phyloP scores from a whole-genome alignment of 2,113 vertebrate species.

The Acrocephalus kingi region DNA sequence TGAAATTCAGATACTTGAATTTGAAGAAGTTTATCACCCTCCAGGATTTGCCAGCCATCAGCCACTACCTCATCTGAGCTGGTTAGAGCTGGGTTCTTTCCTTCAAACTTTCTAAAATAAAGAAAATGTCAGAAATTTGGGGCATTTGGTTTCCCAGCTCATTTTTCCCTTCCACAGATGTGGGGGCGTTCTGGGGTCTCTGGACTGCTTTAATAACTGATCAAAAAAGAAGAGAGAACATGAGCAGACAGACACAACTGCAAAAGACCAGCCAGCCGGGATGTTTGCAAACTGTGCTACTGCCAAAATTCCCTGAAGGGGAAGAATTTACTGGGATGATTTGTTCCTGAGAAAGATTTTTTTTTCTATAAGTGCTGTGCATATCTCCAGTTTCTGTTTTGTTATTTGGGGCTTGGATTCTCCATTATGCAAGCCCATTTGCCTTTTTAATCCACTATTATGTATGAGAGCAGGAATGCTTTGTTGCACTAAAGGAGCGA shows the following conservation, averaged over 20 bases:
- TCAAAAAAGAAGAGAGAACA: not conserved
- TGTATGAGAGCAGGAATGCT: not conserved
- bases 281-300: not conserved
- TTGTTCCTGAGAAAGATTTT: not conserved
- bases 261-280: not conserved
- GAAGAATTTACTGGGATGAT: not conserved
- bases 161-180: not conserved
- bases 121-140: not conserved
- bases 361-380: not conserved
- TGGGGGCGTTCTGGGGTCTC: not conserved
- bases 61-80: not conserved
- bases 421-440: not conserved
- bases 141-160: not conserved
- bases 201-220: not conserved
- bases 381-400: not conserved
- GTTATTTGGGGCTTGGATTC: not conserved
- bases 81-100: not conserved
- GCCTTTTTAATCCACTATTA: not conserved
- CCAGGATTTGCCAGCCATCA: not conserved
- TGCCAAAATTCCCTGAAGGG: conserved; percentile 15
- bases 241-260: not conserved
- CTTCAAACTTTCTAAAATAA: not conserved
- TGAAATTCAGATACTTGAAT: not conserved
- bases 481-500: not conserved
- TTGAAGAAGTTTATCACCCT: not conserved